Evolutionary conservation across 1,140 invertebrate genomes (phyloP).

Genomic region (Drosophila saltans): DNA sequence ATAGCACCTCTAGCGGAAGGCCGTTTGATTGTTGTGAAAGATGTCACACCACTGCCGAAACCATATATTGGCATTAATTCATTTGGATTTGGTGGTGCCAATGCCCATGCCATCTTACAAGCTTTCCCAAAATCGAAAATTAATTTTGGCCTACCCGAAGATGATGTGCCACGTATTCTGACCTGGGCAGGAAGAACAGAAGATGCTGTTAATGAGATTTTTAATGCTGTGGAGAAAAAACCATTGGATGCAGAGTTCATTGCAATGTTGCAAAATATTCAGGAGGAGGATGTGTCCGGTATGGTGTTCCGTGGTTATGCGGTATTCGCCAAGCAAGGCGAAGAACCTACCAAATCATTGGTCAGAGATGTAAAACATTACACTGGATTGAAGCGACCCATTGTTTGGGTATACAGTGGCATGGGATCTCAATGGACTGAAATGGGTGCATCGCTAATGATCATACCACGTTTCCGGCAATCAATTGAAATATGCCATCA

Average conservation of each 20-base stretch:
- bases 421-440: slow-evolving; percentile 95
- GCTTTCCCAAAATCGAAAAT: slow-evolving; percentile 84
- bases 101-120: slow-evolving; percentile 90
- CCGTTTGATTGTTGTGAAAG: slow-evolving; percentile 88
- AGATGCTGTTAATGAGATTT: slow-evolving; percentile 87
- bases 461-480: slow-evolving; percentile 88
- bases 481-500: slow-evolving; percentile 90
- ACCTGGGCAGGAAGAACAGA: slow-evolving; percentile 85
- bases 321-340: slow-evolving; percentile 84
- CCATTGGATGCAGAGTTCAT: slow-evolving; percentile 85
- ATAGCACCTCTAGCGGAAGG: slow-evolving; percentile 90
- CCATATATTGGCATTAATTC: slow-evolving; percentile 90
- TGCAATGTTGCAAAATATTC: slow-evolving; percentile 85
- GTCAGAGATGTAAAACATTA: slow-evolving; percentile 85
- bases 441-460: slow-evolving; percentile 88
- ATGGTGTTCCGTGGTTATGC: slow-evolving; percentile 86
- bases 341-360: slow-evolving; percentile 83
- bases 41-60: slow-evolving; percentile 86
- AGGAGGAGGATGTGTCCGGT: slow-evolving; percentile 84
- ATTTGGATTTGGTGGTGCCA: slow-evolving; percentile 92
- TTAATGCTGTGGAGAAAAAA: slow-evolving; percentile 87
- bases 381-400: slow-evolving; percentile 86
- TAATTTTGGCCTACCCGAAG: slow-evolving; percentile 84
- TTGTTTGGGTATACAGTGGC: slow-evolving; percentile 95
- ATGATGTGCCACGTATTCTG: slow-evolving; percentile 85